Evolutionary conservation across 2,113 vertebrate species (phyloP), one percentile per base, ranked within the genome.

Genomic region (Sinocyclocheilus grahami): DNA sequence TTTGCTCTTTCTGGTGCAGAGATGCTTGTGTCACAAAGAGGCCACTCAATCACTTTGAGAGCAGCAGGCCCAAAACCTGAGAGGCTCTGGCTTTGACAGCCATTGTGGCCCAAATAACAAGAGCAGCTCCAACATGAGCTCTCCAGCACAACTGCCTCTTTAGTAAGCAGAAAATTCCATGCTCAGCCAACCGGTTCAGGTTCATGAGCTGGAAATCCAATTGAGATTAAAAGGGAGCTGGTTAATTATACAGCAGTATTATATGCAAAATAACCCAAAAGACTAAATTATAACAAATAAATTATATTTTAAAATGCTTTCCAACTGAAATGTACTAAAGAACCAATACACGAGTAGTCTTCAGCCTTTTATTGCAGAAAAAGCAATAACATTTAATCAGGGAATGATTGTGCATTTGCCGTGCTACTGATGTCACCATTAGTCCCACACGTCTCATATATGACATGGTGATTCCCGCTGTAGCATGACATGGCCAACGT

Each of bases 21-120:
- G 84, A 86, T 79, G 86, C 79, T 63, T 63, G 87, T 89, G 88
- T 89, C 87, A 90, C 83, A 60, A 84, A 89, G 78, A 87, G 88
- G 82, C 85, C 88, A 79, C 88, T 90, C 87, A 77, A 91, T 91
- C 90, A 88, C 82, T 80, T 79, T 62, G 72, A 89, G 82, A 63
- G 84, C 79, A 82, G 84, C 62, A 33, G 53, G 48, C 39, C 71
- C 51, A 77, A 78, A 89, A 85, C 58, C 78, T 39, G 65, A 86
- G 81, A 87, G 85, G 48, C 72, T 83, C 88, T 89, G 89, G 55
- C 78, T 89, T 76, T 87, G 88, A 89, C 89, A 51, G 62, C 89
- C 81, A 91, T 90, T 93, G 93, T 92, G 87, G 87, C 53, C 79
- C 82, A 90, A 90, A 92, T 86, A 87, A 89, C 62, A 85, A 89